These are phyloP conservation scores for Opisthograptis luteolata DNA, from an alignment of 2,888 invertebrate species.

Conservation along the genomic window DNA sequence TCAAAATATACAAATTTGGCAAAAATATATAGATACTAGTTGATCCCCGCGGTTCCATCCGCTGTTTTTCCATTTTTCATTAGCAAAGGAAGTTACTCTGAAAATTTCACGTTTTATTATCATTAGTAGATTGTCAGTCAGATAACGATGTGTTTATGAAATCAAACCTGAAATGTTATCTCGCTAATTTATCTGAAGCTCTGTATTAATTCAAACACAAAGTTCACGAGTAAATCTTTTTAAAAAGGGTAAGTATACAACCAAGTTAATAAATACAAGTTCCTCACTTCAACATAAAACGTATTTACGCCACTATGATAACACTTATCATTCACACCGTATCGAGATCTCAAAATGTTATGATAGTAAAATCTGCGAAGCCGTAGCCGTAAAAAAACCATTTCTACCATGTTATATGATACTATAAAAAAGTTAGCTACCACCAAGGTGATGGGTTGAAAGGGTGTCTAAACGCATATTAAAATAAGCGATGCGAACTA, in stretches of 20 bases:
- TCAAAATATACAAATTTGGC: too few species aligned
- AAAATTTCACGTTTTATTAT: too few species aligned
- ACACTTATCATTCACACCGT: constrained; percentile 69
- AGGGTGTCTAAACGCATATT: constrained; percentile 76
- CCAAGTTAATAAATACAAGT: constrained; percentile 4
- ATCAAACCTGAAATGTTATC: too few species aligned
- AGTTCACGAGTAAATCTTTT: too few species aligned
- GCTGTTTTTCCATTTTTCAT: too few species aligned
- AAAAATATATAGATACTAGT: too few species aligned
- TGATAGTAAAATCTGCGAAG: constrained; percentile 73
- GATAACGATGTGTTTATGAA: too few species aligned
- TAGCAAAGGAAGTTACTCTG: too few species aligned
- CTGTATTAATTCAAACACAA: too few species aligned
- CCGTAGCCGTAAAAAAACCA: constrained; percentile 79
- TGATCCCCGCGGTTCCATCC: too few species aligned
- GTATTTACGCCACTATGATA: constrained; percentile 58
- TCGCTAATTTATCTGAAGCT: too few species aligned
- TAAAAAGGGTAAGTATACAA: background rate
- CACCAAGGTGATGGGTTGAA: constrained; percentile 72
- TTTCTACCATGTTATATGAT: constrained; percentile 78
- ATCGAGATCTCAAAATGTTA: constrained; percentile 79
- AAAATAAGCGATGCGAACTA: constrained; percentile 81
- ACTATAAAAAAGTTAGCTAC: constrained; percentile 74
- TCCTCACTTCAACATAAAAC: constrained; percentile 34
- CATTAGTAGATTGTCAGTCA: too few species aligned